Base-by-base conservation (phyloP, 2,888 invertebrate species). In the Melinaea marsaeus region DNA sequence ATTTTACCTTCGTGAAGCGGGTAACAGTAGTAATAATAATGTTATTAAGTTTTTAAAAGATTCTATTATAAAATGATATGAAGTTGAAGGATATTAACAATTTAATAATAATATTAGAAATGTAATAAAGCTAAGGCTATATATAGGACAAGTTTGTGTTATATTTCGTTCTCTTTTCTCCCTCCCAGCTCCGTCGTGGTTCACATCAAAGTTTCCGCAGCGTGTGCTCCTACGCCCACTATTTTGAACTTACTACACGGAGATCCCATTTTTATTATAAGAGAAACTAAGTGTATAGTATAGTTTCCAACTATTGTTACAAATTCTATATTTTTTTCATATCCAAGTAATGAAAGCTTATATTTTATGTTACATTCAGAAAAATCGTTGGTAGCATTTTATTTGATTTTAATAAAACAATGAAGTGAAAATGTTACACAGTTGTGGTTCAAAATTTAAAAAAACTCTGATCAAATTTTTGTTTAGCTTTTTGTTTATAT, bases 131-230 rank as follows among this genome's bases (percentile, higher is more conserved):
- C 54, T 46, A 13, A 33, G 55, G 33, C 33, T 58, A 22, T 58
- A 69, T 58, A 22, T 58, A 69, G 69, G 68, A 65, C 64, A 79
- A 82, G 74, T 82, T 81, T 77, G 74, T 76, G 80, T 81, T 77
- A 77, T 72, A 75, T 74, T 71, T 70, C 58, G 67, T 68, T 71
- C 66, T 63, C 69, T 61, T 71, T 66, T 64, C 60, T 59, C 65
- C 60, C 59, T 33, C 1, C 61, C 60, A 56, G 56, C 58, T 56
- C 33, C 55, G 55, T 57, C 22, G 58, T 63, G 55, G 34, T 57
- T 55, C 76, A 76, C 75, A 74, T 64, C 55, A 67, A 81, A 81
- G 77, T 79, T 79, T 74, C 72, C 71, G 74, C 72, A 72, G 72
- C 75, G 66, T 76, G 65, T 70, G 37, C 32, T 64, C 63, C 57